Evolutionary conservation across 2,113 vertebrate genomes (phyloP).

Genomic region (Sterrhoptilus dennistouni): DNA sequence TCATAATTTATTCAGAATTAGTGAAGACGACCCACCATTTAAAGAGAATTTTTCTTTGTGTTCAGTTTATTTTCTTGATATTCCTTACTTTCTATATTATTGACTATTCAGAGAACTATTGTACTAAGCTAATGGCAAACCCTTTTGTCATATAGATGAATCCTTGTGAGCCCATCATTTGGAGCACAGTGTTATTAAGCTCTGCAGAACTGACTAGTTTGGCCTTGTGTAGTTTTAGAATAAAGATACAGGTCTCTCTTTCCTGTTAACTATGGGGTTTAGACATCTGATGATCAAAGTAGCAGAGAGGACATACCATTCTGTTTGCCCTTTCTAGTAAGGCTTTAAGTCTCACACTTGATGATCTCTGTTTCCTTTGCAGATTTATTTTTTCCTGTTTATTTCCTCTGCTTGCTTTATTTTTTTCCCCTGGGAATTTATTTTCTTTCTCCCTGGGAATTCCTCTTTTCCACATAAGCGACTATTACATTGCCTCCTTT

Average conservation of each 20-base stretch:
- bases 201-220: background rate
- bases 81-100: background rate
- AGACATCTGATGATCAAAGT: background rate
- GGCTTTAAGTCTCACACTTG: background rate
- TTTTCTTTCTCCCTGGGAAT: background rate
- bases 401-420: background rate
- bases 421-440: background rate
- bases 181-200: background rate
- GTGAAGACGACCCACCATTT: background rate
- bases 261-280: background rate
- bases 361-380: background rate
- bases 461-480: background rate
- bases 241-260: background rate
- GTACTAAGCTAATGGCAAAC: background rate
- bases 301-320: background rate
- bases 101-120: background rate
- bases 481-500: background rate
- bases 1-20: background rate
- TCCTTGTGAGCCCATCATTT: background rate
- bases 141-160: rapidly evolving
- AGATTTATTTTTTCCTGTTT: background rate
- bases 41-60: background rate
- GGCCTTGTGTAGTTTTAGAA: background rate
- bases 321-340: background rate
- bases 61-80: background rate